Evolutionary conservation across 2,888 invertebrate species (phyloP), one percentile per base, ranked within the genome.

Genomic region (Philopedon plagiatum): DNA sequence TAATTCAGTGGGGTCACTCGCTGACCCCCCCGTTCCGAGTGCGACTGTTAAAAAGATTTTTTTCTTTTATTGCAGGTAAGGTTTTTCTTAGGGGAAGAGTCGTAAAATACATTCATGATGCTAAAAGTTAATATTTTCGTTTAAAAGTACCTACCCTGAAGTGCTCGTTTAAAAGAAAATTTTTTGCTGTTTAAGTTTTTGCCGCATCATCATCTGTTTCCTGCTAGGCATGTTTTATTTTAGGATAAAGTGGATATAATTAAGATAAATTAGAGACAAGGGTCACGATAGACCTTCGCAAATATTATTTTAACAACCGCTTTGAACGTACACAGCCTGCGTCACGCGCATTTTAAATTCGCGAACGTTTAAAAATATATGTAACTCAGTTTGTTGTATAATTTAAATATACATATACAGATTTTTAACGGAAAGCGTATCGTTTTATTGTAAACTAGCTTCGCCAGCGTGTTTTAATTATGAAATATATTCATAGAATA

Each of bases 201-300:
- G 26, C 13, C 49, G 49, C 49, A 49, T 46, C 51, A 51, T 51
- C 51, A 13, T 29, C 29, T 26, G 51, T 51, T 13, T 51, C 51
- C 29, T 54, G 51, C 8, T 18, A 54, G 29, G 9, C 29, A 29
- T 29, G 51, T 29, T 54, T 15, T 29, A 54, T 54, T 54, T 54
- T 29, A 54, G 15, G 51, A 54, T 32, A 54, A 29, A 29, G 51
- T 29, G 29, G 18, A 54, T 54, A 18, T 54, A 54, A 54, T 29
- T 29, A 54, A 54, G 51, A 29, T 54, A 54, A 54, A 54, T 54
- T 29, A 29, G 29, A 15, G 51, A 29, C 51, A 54, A 54, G 51
- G 51, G 51, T 54, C 29, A 54, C 13, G 18, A 15, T 13, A 29
- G 18, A 32, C 51, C 51, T 29, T 15, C 15, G 29, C 29, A 54